A percentile compares a stretch with the other conserved stretches of the same genome.
Evolutionary conservation across 2,797 vertebrate species (phyloP).

Genomic region (Eidolon dupreanum): DNA sequence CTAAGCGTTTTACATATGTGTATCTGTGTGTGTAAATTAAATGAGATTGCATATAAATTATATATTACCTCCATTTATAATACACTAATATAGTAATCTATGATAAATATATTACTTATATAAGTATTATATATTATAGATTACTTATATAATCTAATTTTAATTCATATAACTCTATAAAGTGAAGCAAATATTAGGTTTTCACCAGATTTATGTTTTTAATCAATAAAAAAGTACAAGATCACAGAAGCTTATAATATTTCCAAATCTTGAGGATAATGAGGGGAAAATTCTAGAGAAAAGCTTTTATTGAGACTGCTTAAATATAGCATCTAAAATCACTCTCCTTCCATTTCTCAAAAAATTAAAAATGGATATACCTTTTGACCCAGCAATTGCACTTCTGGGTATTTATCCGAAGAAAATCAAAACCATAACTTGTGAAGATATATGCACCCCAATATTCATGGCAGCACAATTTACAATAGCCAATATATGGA

Average conservation of each 20-base stretch:
- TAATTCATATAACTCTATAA: neutral
- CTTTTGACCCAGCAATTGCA: no score
- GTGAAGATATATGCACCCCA: no score
- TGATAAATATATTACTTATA: neutral
- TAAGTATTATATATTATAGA: neutral
- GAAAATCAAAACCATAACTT: no score
- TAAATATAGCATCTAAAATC: neutral
- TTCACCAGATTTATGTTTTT: neutral
- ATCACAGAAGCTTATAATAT: neutral
- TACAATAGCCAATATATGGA: no score
- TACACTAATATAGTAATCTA: neutral
- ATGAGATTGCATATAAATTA: neutral
- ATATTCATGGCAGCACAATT: no score
- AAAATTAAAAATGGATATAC: no score
- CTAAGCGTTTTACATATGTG: neutral
- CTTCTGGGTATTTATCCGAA: no score
- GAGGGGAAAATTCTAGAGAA: neutral
- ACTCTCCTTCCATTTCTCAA: neutral
- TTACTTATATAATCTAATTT: neutral
- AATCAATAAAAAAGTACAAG: neutral
- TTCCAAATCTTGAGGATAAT: slow-evolving; percentile 8
- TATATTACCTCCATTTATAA: neutral
- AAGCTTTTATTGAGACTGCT: neutral
- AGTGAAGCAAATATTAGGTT: neutral
- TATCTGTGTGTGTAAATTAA: neutral